Conservation (phyloP, 2,113 vertebrate species). For the Furnarius figulus region DNA sequence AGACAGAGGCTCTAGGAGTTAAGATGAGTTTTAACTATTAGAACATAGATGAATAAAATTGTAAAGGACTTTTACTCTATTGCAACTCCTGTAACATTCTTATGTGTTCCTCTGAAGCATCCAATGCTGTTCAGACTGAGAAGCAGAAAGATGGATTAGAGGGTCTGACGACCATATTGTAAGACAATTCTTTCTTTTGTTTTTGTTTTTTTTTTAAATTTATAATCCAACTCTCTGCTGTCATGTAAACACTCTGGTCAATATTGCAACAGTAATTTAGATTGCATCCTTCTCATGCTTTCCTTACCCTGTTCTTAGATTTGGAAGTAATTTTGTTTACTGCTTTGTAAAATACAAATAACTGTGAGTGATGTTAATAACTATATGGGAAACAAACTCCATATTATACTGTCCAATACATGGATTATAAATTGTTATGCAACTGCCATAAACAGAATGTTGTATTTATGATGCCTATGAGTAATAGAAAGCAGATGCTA, state of each 20-base stretch:
- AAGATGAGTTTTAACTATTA: background rate
- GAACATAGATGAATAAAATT: background rate
- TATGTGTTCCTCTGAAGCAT: background rate
- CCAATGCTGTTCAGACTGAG: background rate
- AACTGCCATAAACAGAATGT: constrained; percentile 2
- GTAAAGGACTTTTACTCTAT: background rate
- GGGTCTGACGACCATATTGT: background rate
- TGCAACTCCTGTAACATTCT: background rate
- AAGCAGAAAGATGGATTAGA: background rate
- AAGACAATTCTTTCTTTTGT: background rate
- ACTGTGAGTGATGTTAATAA: constrained; percentile 10
- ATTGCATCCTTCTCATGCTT: background rate
- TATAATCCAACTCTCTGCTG: background rate
- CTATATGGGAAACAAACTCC: background rate
- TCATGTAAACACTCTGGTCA: background rate
- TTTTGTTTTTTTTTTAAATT: background rate
- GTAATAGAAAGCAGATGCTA: constrained; percentile 28
- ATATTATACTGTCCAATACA: background rate
- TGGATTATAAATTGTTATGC: constrained; percentile 32
- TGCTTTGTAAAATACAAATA: constrained; percentile 31
- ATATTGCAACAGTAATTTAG: background rate
- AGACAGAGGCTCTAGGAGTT: background rate
- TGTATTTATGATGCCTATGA: constrained; percentile 9
- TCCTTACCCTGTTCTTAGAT: background rate
- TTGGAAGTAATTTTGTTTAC: background rate